Conservation (phyloP, 2,113 vertebrate species). For the Pyxicephalus adspersus region DNA sequence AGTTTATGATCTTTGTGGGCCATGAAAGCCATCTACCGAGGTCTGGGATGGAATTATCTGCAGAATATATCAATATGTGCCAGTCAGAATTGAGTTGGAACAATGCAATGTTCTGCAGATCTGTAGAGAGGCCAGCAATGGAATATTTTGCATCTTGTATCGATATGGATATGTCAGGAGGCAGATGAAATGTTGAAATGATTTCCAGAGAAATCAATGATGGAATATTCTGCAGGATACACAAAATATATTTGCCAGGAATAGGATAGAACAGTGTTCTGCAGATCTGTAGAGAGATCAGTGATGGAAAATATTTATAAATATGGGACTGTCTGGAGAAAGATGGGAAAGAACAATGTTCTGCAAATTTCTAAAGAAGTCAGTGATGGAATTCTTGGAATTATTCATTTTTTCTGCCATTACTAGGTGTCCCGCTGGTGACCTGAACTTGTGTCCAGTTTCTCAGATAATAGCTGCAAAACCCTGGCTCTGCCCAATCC, state of each 20-base stretch:
- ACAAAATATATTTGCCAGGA: neutral
- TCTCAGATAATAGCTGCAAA: conserved; percentile 35
- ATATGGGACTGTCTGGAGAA: too few relatives aligned
- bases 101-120: too few relatives aligned
- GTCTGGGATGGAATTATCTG: too few relatives aligned
- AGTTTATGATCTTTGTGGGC: too few relatives aligned
- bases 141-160: too few relatives aligned
- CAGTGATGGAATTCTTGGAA: neutral
- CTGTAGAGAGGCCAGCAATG: too few relatives aligned
- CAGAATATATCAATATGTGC: too few relatives aligned
- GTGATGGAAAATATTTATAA: too few relatives aligned
- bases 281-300: neutral
- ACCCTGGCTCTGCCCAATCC: conserved; percentile 27
- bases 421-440: neutral
- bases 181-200: neutral
- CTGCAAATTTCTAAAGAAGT: neutral
- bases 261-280: neutral
- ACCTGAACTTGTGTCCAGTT: conserved; percentile 36
- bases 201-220: neutral
- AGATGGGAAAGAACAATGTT: neutral
- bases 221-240: too few relatives aligned
- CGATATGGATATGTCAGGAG: too few relatives aligned
- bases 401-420: neutral
- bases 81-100: too few relatives aligned
- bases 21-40: too few relatives aligned